Evolutionary conservation across 2,797 vertebrate species (phyloP), one percentile per base, ranked within the genome.

Genomic region (Melanogrammus aeglefinus): DNA sequence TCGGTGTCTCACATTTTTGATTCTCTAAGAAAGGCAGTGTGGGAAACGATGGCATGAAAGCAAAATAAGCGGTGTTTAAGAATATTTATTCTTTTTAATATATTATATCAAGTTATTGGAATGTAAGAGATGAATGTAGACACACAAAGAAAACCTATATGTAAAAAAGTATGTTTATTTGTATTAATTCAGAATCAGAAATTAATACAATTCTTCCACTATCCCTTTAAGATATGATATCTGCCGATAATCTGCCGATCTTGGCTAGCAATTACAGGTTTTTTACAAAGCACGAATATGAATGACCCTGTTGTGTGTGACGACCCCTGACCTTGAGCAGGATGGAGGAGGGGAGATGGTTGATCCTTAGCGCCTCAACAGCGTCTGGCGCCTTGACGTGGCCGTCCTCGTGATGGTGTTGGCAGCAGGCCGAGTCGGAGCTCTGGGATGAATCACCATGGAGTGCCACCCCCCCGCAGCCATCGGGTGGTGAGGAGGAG

Each of bases 301-400:
- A 44, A 16, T 44, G 41, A 44, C 38, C 41, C 41, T 12, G 14
- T 13, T 16, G 41, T 7, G 10, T 74, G 29, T 44, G 31, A 57
- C 76, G 72, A 80, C 27, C 35, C 87, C 94, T 89, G 83, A 98
- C 98, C 97, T 98, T 99, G 44, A 99, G 96, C 47, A 99, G 96
- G 79, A 99, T 97, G 85, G 98, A 98, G 72, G 97, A 96, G 78
- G 98, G 97, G 90, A 99, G 94, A 88, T 98, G 96, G 89, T 99
- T 98, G 89, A 99, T 96, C 89, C 96, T 94, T 24, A 95, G 93
- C 1, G 90, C 83, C 47, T 97, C 94, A 33, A 91, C 89, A 70
- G 90, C 85, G 74, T 97, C 96, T 31, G 88, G 84, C 84, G 89
- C 88, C 90, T 86, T 92, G 76, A 87, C 82, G 90, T 94, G 93